Evolutionary conservation across 2,113 vertebrate genomes (phyloP), one percentile per base, ranked within the genome.

Genomic region (Macroglossus sobrinus): DNA sequence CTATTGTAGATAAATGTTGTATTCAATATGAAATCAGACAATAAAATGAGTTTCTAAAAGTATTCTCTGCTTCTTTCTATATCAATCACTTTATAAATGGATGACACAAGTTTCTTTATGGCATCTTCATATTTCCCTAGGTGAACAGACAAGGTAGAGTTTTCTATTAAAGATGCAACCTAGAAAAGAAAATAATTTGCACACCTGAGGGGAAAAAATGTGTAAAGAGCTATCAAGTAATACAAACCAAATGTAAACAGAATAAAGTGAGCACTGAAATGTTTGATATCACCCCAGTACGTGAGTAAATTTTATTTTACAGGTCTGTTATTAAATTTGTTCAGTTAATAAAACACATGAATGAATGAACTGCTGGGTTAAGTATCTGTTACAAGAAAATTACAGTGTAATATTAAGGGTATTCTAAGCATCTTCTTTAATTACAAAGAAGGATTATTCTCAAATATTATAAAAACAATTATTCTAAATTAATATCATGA

Each of bases 361-460:
- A 82, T 68, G 38, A 88, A 80, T 59, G 47, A 84, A 89, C 80
- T 94, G 53, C 79, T 63, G 90, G 93, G 53, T 28, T 96, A 93
- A 90, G 57, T 80, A 90, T 40, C 72, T 95, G 79, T 93, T 92
- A 84, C 84, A 94, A 87, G 90, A 95, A 91, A 95, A 91, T 85
- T 40, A 72, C 33, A 95, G 68, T 91, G 80, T 78, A 88, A 92
- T 78, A 94, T 64, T 94, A 86, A 91, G 63, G 43, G 78, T 90
- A 96, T 81, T 92, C 79, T 84, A 92, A 84, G 19, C 61, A 90
- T 90, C 76, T 93, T 55, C 81, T 84, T 91, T 84, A 95, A 95
- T 96, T 74, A 96, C 84, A 95, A 90, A 92, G 71, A 96, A 92
- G 40, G 40, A 14, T 82, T 66, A 97, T 95, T 95, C 87, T 94